Evolutionary conservation across 92 coral and sea anemone species (phyloP).

Genomic region (Scolanthus callimorphus): DNA sequence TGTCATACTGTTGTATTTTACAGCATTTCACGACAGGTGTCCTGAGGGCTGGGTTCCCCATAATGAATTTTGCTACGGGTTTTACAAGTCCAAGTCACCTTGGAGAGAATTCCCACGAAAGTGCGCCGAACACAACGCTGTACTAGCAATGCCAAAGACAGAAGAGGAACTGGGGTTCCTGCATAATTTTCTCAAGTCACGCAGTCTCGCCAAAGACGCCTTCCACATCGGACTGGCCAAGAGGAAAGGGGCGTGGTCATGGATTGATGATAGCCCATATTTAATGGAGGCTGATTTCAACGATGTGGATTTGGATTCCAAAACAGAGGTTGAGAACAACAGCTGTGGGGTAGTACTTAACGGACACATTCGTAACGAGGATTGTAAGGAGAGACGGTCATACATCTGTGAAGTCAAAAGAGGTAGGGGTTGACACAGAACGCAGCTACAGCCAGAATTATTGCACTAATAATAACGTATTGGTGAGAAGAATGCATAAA

Average conservation of each 20-base stretch:
- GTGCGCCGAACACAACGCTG: constrained; percentile 56
- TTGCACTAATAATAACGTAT: too few species aligned
- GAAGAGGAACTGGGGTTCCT: constrained; percentile 72
- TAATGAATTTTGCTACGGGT: constrained; percentile 72
- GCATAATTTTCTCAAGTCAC: constrained; percentile 32
- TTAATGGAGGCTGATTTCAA: constrained; percentile 14
- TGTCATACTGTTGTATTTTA: background rate
- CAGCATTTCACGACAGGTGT: constrained; percentile 49
- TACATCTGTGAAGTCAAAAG: constrained; percentile 76
- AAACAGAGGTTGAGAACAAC: background rate
- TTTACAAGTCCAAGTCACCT: constrained; percentile 38
- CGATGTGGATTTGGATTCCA: constrained; percentile 6
- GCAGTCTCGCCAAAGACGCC: constrained; percentile 17
- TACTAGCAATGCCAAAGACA: constrained; percentile 89
- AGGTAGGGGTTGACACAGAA: too few species aligned
- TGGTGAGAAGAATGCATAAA: too few species aligned
- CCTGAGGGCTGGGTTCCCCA: constrained; percentile 72
- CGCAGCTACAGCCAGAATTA: too few species aligned
- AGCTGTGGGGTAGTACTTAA: constrained; percentile 52
- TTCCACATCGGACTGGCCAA: constrained; percentile 68
- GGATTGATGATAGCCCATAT: constrained; percentile 64
- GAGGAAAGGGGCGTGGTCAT: constrained; percentile 56
- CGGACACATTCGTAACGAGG: constrained; percentile 41
- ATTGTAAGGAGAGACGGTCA: constrained; percentile 44
- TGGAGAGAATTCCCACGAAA: constrained; percentile 62